phyloP scores from a whole-genome alignment of 2,888 invertebrate species.

The Helleia helle region DNA sequence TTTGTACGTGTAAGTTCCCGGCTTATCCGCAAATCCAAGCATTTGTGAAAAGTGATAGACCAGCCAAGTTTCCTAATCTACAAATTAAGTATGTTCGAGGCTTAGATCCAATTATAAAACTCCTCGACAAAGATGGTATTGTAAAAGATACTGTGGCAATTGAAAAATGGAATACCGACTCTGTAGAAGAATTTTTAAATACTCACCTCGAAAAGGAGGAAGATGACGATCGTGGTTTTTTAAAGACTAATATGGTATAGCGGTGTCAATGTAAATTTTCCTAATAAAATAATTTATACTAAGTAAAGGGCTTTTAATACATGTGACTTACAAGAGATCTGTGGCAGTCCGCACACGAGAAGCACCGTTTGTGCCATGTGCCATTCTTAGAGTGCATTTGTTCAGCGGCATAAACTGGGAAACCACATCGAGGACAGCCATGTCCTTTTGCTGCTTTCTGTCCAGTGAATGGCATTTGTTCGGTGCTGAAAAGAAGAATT shows the following conservation, averaged over 20 bases:
- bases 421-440: constrained; percentile 91
- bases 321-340: constrained; percentile 78
- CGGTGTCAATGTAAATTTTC: constrained; percentile 16
- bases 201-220: constrained; percentile 83
- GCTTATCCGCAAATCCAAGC: constrained; percentile 99
- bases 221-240: constrained; percentile 71
- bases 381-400: constrained; percentile 96
- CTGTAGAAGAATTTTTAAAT: constrained; percentile 95
- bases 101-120: constrained; percentile 93
- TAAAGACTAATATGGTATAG: constrained; percentile 75
- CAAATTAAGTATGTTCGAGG: constrained; percentile 95
- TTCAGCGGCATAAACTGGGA: constrained; percentile 95
- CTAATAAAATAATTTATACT: neutral
- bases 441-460: constrained; percentile 82
- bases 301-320: neutral
- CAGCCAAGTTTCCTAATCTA: constrained; percentile 91
- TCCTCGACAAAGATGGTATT: constrained; percentile 88
- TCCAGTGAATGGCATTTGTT: constrained; percentile 82
- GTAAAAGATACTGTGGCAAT: constrained; percentile 93
- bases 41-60: constrained; percentile 94
- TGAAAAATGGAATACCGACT: constrained; percentile 99
- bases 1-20: constrained; percentile 98
- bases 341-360: constrained; percentile 91
- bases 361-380: constrained; percentile 94
- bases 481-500: constrained; percentile 66